Percentiles rank a stretch among this genome's conserved stretches.
Conservation (phyloP, 2,113 vertebrate species). For the crab-eating macaque (Macaca fascicularis) region T2T-MFA8v1.1 NC_088381.1:67768501-67769000, state of each 20-base stretch:
- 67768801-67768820: neutral
- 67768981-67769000: neutral
- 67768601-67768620: neutral
- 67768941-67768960: neutral
- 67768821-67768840: rapidly evolving
- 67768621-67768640: too few species aligned
- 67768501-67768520: neutral
- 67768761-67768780: neutral
- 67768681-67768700: neutral
- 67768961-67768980: neutral
- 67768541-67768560: neutral
- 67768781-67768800: neutral
- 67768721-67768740: neutral
- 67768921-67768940: neutral
- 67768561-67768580: neutral
- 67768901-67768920: neutral
- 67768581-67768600: neutral
- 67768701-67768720: neutral
- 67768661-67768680: too few species aligned
- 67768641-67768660: too few species aligned
- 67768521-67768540: neutral
- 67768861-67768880: neutral
- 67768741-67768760: neutral
- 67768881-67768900: neutral
- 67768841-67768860: slow-evolving; percentile 17